These are phyloP conservation scores for Smutsia gigantea DNA, from an alignment of 2,797 vertebrate genomes.

Conservation along the genomic window DNA sequence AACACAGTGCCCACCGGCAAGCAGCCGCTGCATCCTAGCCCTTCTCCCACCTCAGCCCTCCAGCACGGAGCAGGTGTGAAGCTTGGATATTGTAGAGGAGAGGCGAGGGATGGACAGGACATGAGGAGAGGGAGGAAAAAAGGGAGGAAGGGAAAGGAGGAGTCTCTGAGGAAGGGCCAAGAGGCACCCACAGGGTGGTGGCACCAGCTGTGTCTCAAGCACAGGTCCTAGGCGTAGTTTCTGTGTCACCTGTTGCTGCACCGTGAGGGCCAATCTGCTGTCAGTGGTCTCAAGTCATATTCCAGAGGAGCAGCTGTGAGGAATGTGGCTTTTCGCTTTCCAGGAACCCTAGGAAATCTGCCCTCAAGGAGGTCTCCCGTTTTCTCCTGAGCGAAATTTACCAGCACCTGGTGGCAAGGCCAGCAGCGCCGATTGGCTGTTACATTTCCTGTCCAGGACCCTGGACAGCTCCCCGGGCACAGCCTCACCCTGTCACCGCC, in stretches of 20 bases:
- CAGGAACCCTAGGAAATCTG: background rate
- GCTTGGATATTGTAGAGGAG: rapidly evolving
- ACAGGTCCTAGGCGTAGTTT: background rate
- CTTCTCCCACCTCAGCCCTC: background rate
- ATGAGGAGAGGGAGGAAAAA: background rate
- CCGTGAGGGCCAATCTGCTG: background rate
- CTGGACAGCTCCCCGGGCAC: conserved; percentile 50
- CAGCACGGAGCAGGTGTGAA: background rate
- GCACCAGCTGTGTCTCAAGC: background rate
- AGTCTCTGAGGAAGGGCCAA: background rate
- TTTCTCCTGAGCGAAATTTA: background rate
- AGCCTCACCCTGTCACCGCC: no score
- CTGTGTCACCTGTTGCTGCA: background rate
- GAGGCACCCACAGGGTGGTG: background rate
- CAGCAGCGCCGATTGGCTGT: rapidly evolving
- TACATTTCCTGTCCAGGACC: background rate
- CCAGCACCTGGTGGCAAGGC: background rate
- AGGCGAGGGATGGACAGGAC: background rate
- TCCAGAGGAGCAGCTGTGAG: background rate
- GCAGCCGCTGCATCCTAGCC: background rate
- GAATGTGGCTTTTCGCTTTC: background rate
- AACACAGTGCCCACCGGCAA: background rate
- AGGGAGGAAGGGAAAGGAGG: background rate
- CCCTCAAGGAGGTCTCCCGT: background rate
- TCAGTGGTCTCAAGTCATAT: background rate